phyloP scores from a whole-genome alignment of 2,888 invertebrate species.

The Fragum sueziense region DNA sequence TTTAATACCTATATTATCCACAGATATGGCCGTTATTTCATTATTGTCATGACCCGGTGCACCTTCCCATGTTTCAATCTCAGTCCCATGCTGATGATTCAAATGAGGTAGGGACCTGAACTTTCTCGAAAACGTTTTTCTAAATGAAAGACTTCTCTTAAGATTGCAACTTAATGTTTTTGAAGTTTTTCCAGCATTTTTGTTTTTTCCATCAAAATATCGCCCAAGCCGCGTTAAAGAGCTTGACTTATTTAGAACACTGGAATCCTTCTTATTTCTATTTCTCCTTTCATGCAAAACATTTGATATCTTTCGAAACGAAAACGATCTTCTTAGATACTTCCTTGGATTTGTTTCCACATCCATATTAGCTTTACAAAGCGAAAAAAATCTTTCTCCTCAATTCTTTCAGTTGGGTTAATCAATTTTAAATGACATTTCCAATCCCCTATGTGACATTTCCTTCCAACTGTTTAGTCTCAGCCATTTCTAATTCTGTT shows the following conservation, averaged over 20 bases:
- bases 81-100: background rate
- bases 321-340: background rate
- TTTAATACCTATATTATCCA: constrained; percentile 21
- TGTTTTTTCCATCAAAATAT: too few species aligned
- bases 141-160: constrained; percentile 4
- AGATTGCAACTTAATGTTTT: background rate
- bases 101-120: constrained; percentile 1
- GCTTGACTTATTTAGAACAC: too few species aligned
- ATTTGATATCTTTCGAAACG: background rate
- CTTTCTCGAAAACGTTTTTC: constrained; percentile 9
- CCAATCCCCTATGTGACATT: background rate
- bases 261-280: too few species aligned
- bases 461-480: background rate
- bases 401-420: too few species aligned
- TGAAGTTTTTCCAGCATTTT: background rate
- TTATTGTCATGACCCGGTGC: background rate
- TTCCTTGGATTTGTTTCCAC: too few species aligned
- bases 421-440: too few species aligned
- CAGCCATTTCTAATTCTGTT: background rate
- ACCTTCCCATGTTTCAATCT: background rate
- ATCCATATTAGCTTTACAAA: too few species aligned
- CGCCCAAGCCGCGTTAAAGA: too few species aligned
- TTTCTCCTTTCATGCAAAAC: too few species aligned
- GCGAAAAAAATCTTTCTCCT: too few species aligned
- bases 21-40: background rate